Percentiles rank a stretch among this genome's conserved stretches.
Conservation (phyloP, 2,797 vertebrate species). For the Sarcoramphus papa region DNA sequence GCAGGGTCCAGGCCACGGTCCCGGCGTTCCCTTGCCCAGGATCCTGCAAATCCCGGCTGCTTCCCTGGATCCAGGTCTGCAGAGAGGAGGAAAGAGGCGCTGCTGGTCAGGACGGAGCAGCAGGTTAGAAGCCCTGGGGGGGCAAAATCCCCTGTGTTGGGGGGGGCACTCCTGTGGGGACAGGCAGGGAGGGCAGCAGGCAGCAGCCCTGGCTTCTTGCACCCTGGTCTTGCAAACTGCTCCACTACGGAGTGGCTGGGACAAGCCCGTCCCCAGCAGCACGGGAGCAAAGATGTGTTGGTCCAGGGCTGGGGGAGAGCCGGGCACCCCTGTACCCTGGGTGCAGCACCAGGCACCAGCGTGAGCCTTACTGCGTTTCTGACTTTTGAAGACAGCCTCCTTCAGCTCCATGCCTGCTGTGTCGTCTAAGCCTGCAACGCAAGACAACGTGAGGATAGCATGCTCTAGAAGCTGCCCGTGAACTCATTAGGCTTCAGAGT, state of each 20-base stretch:
- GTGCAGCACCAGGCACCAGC: accelerated
- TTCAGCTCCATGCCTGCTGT: neutral
- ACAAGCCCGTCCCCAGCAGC: accelerated
- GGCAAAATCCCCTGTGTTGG: neutral
- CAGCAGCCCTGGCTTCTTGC: neutral
- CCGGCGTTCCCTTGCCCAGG: conserved; percentile 42
- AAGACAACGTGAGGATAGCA: neutral
- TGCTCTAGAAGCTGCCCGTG: accelerated
- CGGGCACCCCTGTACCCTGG: accelerated
- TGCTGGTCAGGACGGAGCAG: neutral
- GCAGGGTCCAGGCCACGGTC: conserved; percentile 69
- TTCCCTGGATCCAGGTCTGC: neutral
- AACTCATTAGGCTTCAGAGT: neutral
- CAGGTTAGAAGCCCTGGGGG: neutral
- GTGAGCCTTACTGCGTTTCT: accelerated
- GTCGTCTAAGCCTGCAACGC: neutral
- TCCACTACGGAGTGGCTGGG: accelerated
- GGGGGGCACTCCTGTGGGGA: neutral
- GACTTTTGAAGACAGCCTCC: neutral
- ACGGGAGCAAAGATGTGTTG: accelerated
- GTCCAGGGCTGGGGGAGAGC: neutral
- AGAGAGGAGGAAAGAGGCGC: neutral
- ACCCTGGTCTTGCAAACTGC: neutral
- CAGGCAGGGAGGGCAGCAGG: neutral
- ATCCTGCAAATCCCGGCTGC: neutral